These are phyloP conservation scores for Anguilla rostrata DNA, from an alignment of 2,113 vertebrate species.

Conservation along the genomic window DNA sequence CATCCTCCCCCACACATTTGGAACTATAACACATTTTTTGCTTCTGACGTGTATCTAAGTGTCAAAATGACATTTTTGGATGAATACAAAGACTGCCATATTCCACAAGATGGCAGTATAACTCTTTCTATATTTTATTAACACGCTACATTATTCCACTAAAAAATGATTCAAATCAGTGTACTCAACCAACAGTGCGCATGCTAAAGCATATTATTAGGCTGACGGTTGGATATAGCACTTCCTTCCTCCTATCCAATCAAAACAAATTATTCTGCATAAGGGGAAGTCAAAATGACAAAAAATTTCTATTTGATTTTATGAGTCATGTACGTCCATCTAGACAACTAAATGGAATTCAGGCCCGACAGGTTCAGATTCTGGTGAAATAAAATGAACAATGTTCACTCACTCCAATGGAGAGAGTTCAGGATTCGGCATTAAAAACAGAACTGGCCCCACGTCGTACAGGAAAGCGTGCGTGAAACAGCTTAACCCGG, in stretches of 20 bases:
- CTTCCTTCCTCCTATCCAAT: not conserved
- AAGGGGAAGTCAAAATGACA: not conserved
- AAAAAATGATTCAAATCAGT: not conserved
- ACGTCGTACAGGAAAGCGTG: not conserved
- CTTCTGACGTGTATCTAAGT: not conserved
- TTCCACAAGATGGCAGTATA: slow-evolving; percentile 52
- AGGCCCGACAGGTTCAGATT: not conserved
- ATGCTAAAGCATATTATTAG: slow-evolving; percentile 29
- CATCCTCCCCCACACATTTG: not conserved
- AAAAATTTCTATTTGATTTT: not conserved
- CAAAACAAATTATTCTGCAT: not conserved
- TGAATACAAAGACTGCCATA: not conserved
- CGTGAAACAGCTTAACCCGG: not conserved
- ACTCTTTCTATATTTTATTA: slow-evolving; percentile 23
- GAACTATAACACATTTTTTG: not conserved
- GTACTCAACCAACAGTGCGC: slow-evolving; percentile 19
- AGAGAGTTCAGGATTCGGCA: not conserved
- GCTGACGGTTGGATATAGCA: not conserved
- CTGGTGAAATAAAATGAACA: not conserved
- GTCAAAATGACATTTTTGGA: not conserved
- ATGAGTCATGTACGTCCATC: not conserved
- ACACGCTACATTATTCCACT: not conserved
- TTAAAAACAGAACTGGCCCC: not conserved
- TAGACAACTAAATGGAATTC: not conserved
- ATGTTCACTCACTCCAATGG: not conserved